These are phyloP conservation scores for Ibidorhyncha struthersii DNA, from an alignment of 2,113 vertebrate genomes.

Conservation along the genomic window DNA sequence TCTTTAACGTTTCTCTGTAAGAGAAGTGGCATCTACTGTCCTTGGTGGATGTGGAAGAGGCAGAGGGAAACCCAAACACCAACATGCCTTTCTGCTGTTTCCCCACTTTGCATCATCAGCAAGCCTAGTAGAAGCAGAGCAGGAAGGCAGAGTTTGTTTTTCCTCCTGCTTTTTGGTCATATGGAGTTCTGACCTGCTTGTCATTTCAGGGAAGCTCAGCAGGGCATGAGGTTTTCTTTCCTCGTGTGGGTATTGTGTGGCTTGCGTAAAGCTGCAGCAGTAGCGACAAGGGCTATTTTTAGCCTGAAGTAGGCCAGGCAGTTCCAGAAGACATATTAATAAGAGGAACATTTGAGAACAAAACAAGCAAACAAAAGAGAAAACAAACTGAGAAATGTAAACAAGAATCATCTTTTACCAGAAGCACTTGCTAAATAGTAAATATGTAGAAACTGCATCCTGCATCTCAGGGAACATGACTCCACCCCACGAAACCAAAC, in stretches of 20 bases:
- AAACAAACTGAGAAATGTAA: not conserved
- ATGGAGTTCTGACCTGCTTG: not conserved
- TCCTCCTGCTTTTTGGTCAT: not conserved
- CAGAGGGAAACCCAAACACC: not conserved
- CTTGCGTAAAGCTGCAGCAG: conserved; percentile 4
- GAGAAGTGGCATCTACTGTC: not conserved
- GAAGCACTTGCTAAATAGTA: not conserved
- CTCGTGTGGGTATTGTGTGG: not conserved
- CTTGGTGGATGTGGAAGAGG: not conserved
- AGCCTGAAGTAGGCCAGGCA: conserved; percentile 54
- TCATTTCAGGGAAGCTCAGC: not conserved
- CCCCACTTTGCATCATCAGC: not conserved
- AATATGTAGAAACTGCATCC: not conserved
- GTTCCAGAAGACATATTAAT: conserved; percentile 54
- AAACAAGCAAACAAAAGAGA: conserved; percentile 21
- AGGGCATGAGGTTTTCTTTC: conserved; percentile 11
- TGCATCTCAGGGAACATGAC: not conserved
- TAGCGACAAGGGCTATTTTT: conserved; percentile 63
- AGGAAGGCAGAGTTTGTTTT: not conserved
- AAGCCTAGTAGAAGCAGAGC: not conserved
- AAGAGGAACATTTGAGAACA: conserved; percentile 37
- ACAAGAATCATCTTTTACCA: not conserved
- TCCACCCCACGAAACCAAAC: not conserved
- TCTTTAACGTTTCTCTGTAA: not conserved
- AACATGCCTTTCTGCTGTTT: not conserved